Evolutionary conservation across 2,888 invertebrate species (phyloP).

Genomic region (Notodonta dromedarius): DNA sequence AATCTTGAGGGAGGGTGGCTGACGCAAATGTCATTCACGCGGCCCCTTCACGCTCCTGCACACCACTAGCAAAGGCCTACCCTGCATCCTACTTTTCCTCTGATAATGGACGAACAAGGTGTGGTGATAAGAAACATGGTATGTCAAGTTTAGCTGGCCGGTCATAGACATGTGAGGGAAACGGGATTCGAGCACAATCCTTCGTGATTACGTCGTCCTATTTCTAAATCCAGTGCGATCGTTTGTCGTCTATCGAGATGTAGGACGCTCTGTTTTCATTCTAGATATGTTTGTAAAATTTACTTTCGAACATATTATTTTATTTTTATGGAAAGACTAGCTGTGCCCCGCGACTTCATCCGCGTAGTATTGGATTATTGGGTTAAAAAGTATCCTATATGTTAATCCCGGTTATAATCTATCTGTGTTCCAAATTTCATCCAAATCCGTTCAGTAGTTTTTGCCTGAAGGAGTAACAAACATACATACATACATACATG

Average conservation of each 20-base stretch:
- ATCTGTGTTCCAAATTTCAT: no score
- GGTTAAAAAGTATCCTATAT: no score
- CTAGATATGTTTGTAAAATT: conserved; percentile 9
- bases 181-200: conserved; percentile 62
- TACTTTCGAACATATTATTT: not conserved
- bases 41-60: conserved; percentile 60
- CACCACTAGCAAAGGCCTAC: conserved; percentile 46
- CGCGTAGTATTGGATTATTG: no score
- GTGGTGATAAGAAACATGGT: conserved; percentile 20
- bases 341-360: no score
- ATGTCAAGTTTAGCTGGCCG: conserved; percentile 43
- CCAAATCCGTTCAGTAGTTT: no score
- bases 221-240: conserved; percentile 58
- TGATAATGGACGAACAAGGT: conserved; percentile 31
- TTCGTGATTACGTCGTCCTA: conserved; percentile 64
- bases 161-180: conserved; percentile 58
- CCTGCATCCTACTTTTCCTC: conserved; percentile 26
- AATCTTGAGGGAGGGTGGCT: conserved; percentile 72
- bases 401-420: no score
- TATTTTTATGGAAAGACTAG: not conserved
- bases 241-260: conserved; percentile 42
- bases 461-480: no score
- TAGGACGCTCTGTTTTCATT: conserved; percentile 39
- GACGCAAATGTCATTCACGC: conserved; percentile 75
- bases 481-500: no score